Evolutionary conservation across 2,888 invertebrate species (phyloP).

Genomic region (Eupithecia abbreviata): DNA sequence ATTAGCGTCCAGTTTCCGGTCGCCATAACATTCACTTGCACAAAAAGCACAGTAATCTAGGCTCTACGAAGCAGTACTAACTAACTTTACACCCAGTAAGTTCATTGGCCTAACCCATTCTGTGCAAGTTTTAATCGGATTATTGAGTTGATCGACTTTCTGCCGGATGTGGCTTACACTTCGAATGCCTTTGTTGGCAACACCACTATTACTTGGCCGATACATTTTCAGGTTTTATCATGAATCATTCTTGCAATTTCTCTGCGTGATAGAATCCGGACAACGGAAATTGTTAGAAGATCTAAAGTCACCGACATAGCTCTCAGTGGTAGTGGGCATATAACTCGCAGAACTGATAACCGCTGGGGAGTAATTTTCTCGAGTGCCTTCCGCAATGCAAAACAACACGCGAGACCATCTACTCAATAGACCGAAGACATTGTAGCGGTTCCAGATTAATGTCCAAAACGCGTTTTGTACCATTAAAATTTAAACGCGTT

Average conservation of each 20-base stretch:
- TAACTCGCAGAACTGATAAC: not conserved
- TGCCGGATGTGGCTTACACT: slow-evolving; percentile 30
- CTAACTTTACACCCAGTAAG: slow-evolving; percentile 23
- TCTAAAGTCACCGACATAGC: not conserved
- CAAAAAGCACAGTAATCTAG: not conserved
- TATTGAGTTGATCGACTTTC: slow-evolving; percentile 32
- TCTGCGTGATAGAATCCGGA: not conserved
- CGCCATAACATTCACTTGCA: not conserved
- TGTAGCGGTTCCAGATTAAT: no score
- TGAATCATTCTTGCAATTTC: not conserved
- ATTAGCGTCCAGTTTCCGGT: not conserved
- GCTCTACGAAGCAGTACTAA: not conserved
- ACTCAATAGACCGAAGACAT: no score
- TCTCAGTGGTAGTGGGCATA: not conserved
- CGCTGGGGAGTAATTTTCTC: no score
- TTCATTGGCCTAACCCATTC: slow-evolving; percentile 19
- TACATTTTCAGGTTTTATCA: not conserved
- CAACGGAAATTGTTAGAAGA: not conserved
- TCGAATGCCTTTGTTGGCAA: slow-evolving; percentile 12
- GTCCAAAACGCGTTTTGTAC: no score
- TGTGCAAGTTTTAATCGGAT: slow-evolving; percentile 37
- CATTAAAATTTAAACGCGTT: not conserved
- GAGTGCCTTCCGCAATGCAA: not conserved
- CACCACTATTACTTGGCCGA: not conserved
- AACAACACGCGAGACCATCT: no score